These are phyloP conservation scores for Sphecodes monilicornis DNA, from an alignment of 2,888 invertebrate species.

Conservation along the genomic window DNA sequence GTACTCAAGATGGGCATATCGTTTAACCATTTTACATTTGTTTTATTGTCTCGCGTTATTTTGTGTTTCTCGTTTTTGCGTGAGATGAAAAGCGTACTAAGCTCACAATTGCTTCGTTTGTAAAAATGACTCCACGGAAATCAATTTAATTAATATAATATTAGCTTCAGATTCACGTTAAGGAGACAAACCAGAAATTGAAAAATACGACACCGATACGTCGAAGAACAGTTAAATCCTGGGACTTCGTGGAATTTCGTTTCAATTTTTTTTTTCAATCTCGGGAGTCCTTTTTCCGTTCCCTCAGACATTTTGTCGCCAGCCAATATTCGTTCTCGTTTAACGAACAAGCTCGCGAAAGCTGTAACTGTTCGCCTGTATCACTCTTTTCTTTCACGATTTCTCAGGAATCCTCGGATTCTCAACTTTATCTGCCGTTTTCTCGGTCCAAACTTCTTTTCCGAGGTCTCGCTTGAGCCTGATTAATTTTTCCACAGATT, in stretches of 20 bases:
- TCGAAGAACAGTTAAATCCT: background rate
- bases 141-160: background rate
- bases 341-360: background rate
- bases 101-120: too few species aligned
- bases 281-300: background rate
- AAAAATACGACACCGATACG: background rate
- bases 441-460: background rate
- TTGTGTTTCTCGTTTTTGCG: background rate
- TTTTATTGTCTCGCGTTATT: background rate
- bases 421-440: background rate
- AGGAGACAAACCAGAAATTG: too few species aligned
- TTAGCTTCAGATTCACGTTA: background rate
- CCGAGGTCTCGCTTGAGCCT: background rate
- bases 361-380: background rate
- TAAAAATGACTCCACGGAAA: background rate
- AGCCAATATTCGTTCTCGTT: background rate
- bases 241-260: background rate
- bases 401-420: background rate
- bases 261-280: background rate
- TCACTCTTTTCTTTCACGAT: background rate
- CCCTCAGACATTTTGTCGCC: background rate
- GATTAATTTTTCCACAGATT: constrained; percentile 8
- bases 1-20: background rate
- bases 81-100: background rate
- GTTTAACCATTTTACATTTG: too few species aligned